Conservation (phyloP, 1,140 invertebrate genomes). For the Ceratosolen solmsi region DNA sequence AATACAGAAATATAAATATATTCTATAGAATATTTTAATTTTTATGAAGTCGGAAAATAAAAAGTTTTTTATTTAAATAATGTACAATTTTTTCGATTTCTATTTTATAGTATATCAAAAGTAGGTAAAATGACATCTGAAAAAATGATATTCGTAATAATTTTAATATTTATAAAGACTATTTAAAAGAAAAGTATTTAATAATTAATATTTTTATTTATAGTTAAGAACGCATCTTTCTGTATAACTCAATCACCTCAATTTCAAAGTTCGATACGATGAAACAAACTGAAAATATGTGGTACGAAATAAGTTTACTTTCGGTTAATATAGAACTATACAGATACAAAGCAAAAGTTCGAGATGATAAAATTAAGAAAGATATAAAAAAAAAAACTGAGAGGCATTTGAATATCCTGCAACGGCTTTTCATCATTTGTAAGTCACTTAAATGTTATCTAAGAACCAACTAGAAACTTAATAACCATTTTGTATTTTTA, state of each 20-base stretch:
- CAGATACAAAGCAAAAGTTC: not conserved
- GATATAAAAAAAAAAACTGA: not conserved
- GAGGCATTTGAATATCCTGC: not conserved
- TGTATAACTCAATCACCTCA: not conserved
- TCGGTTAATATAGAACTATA: not conserved
- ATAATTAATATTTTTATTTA: not conserved
- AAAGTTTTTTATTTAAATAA: too few relatives aligned
- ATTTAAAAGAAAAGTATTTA: too few relatives aligned
- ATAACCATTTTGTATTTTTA: not conserved
- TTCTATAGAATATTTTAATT: not conserved
- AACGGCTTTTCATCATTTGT: not conserved
- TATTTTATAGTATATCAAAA: too few relatives aligned
- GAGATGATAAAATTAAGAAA: not conserved
- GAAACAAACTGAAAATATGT: not conserved
- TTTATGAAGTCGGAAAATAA: not conserved
- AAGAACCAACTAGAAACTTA: not conserved
- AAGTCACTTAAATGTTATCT: not conserved
- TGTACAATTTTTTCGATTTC: too few relatives aligned
- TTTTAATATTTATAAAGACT: too few relatives aligned
- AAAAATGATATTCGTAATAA: too few relatives aligned
- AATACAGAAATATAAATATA: too few relatives aligned
- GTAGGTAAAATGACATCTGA: too few relatives aligned
- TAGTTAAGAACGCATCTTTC: not conserved
- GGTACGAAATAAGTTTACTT: not conserved
- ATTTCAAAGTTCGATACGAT: not conserved